These are phyloP conservation scores for Asobara japonica DNA, from an alignment of 1,140 invertebrate genomes.

Conservation along the genomic window DNA sequence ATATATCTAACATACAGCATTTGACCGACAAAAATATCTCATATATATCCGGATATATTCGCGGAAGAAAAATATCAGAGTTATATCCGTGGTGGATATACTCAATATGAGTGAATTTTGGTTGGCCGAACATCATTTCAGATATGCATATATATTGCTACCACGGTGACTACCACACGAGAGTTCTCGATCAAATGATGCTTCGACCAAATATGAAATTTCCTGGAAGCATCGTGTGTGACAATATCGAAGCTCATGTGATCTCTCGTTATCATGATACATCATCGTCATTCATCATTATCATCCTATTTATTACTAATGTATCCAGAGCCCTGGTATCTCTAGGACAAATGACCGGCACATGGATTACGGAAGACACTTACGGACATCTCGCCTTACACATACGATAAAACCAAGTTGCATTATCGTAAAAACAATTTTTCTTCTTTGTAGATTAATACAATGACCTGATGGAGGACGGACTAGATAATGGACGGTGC, in stretches of 20 bases:
- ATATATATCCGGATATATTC: too few relatives aligned
- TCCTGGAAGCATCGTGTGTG: neutral
- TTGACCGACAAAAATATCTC: too few relatives aligned
- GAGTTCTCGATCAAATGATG: neutral
- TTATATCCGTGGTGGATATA: too few relatives aligned
- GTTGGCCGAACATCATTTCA: too few relatives aligned
- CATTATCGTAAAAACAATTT: neutral
- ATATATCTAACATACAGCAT: too few relatives aligned
- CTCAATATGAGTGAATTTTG: too few relatives aligned
- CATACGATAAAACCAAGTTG: slow-evolving; percentile 5
- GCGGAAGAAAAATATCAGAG: too few relatives aligned
- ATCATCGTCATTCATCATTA: neutral
- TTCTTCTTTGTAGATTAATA: neutral
- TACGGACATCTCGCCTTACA: neutral
- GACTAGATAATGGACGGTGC: slow-evolving; percentile 3
- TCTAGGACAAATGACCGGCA: neutral
- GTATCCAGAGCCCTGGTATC: slow-evolving; percentile 11
- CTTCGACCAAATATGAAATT: neutral
- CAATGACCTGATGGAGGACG: neutral
- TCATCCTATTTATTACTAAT: neutral
- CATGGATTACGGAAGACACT: neutral
- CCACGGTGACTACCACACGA: neutral
- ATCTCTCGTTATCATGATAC: neutral
- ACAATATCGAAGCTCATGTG: neutral
- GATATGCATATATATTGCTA: too few relatives aligned